phyloP scores from a whole-genome alignment of 2,888 invertebrate species.

The Apotomis capreana region DNA sequence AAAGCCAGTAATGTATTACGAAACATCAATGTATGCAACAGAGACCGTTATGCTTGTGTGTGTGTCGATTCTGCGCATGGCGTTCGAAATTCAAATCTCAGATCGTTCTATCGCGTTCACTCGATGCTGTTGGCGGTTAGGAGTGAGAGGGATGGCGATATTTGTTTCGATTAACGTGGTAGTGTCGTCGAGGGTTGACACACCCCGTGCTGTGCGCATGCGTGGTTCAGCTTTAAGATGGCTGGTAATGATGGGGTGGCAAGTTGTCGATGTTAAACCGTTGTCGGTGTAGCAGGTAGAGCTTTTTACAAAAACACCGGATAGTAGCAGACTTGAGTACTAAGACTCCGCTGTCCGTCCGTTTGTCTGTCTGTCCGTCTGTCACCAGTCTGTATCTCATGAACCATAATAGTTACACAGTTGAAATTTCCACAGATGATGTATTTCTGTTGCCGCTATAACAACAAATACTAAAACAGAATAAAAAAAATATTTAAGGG shows the following conservation, averaged over 20 bases:
- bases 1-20: conserved; percentile 8
- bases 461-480: no score
- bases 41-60: conserved; percentile 1
- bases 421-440: no score
- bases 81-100: conserved; percentile 8
- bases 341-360: no score
- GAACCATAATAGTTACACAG: no score
- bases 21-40: neutral
- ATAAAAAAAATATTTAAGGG: no score
- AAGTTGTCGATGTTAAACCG: conserved; percentile 14
- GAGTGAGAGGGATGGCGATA: neutral
- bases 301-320: no score
- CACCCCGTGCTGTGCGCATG: conserved; percentile 46
- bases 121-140: neutral
- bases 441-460: no score
- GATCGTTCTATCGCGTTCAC: neutral
- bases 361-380: no score
- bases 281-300: neutral
- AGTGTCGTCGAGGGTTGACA: conserved; percentile 29
- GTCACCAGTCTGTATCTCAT: no score
- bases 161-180: conserved; percentile 8
- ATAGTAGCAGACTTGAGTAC: no score
- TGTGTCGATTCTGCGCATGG: conserved; percentile 11
- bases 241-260: conserved; percentile 23
- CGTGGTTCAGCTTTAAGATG: conserved; percentile 41